These are phyloP conservation scores for Rhynchonema sp. DNA, from an alignment of 2,888 invertebrate species.

Conservation along the genomic window DNA sequence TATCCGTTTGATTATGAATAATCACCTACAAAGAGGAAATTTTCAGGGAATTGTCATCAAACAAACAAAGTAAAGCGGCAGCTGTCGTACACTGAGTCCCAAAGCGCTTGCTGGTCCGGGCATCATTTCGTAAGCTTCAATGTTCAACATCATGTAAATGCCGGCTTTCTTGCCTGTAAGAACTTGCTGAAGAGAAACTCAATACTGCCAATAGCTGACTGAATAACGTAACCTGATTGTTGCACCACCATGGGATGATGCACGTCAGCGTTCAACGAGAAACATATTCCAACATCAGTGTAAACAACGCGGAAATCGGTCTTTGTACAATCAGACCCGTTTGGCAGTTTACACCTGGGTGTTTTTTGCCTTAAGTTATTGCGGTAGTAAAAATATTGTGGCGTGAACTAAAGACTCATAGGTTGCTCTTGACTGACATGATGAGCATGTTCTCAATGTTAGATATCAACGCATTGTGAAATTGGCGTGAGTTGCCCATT, in stretches of 20 bases:
- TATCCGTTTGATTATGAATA: not conserved
- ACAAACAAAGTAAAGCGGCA: too few species aligned
- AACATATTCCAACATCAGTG: slow-evolving; percentile 5
- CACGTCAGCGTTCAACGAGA: slow-evolving; percentile 1
- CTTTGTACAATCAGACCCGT: not conserved
- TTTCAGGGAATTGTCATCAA: too few species aligned
- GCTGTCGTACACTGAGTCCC: slow-evolving; percentile 2
- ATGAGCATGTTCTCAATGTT: not conserved
- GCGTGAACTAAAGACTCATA: not conserved
- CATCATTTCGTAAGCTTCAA: slow-evolving; percentile 6
- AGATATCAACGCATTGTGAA: not conserved
- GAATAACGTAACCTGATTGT: not conserved
- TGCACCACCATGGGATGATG: not conserved
- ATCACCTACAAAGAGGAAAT: not conserved
- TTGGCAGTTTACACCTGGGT: not conserved
- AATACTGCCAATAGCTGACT: too few species aligned
- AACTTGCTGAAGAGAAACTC: too few species aligned
- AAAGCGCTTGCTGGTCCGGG: slow-evolving; percentile 4
- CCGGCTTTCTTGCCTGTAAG: slow-evolving; percentile 2
- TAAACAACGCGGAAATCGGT: not conserved
- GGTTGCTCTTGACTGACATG: not conserved
- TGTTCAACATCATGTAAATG: slow-evolving; percentile 2
- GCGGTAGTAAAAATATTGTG: not conserved
- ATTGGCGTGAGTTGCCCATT: not conserved
- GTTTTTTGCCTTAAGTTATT: not conserved